phyloP scores from a whole-genome alignment of 2,888 invertebrate genomes.

The Apotomis betuletana region DNA sequence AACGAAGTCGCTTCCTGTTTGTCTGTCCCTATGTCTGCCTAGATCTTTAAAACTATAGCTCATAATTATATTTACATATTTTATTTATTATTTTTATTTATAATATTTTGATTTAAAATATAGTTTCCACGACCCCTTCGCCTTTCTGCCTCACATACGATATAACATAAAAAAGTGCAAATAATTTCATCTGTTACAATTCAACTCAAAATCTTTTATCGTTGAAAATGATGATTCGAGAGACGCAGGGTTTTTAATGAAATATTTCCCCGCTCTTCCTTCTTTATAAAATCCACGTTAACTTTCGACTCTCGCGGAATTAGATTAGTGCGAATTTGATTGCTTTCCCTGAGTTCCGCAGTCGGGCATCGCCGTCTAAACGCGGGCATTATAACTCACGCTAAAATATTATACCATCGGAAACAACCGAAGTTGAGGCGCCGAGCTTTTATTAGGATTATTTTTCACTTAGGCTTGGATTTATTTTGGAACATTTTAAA shows the following conservation, averaged over 20 bases:
- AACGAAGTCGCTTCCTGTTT: no score
- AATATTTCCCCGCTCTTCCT: conserved; percentile 25
- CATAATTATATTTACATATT: no score
- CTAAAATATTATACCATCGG: conserved; percentile 19
- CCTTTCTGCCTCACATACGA: not conserved
- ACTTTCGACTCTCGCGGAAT: conserved; percentile 32
- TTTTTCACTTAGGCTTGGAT: conserved; percentile 3
- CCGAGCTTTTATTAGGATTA: not conserved
- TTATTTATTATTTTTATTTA: no score
- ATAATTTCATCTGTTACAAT: not conserved
- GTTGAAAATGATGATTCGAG: conserved; percentile 10
- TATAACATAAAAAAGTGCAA: not conserved
- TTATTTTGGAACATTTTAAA: not conserved
- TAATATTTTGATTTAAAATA: no score
- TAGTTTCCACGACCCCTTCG: not conserved
- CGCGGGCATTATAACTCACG: conserved; percentile 19
- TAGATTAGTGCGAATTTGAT: conserved; percentile 40
- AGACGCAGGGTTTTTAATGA: conserved; percentile 27
- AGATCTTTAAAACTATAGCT: no score
- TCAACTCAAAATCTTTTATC: conserved; percentile 18
- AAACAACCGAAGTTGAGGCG: conserved; percentile 26
- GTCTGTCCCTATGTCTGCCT: no score
- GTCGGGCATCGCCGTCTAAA: conserved; percentile 1
- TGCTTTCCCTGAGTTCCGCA: conserved; percentile 13
- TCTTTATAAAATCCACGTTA: conserved; percentile 35